Evolutionary conservation across 2,113 vertebrate genomes (phyloP), one percentile per base, ranked within the genome.

Genomic region (Gavialis gangeticus): DNA sequence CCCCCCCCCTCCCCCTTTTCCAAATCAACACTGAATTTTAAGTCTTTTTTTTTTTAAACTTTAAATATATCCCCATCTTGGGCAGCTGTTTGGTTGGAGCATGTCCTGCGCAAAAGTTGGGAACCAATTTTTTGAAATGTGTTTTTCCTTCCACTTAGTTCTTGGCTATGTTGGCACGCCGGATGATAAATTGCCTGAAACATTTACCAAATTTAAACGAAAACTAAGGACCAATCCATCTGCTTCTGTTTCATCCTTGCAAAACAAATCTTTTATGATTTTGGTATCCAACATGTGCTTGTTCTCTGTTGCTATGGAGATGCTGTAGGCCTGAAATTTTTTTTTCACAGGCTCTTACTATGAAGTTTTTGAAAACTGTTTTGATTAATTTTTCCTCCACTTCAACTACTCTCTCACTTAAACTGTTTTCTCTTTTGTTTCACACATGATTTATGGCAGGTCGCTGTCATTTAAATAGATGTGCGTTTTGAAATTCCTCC

Each of bases 381-480:
- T 98, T 98, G 96, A 98, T 98, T 98, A 97, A 98, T 98, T 98
- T 98, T 97, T 97, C 93, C 86, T 96, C 89, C 91, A 84, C 93
- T 97, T 95, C 97, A 98, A 97, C 97, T 98, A 97, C 95, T 96
- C 95, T 85, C 97, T 97, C 97, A 94, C 96, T 97, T 98, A 97
- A 97, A 98, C 95, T 94, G 93, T 98, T 98, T 98, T 95, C 95
- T 90, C 97, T 97, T 97, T 98, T 98, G 97, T 98, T 98, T 98
- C 94, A 88, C 90, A 83, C 95, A 98, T 98, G 98, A 98, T 98
- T 98, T 98, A 98, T 98, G 97, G 97, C 97, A 98, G 97, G 97
- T 97, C 95, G 95, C 95, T 98, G 97, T 98, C 97, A 98, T 96
- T 98, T 96, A 97, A 98, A 98, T 98, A 98, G 98, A 98, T 98